Conservation (phyloP, 2,888 invertebrate genomes). For the Aphelenchoides bicaudatus region DNA sequence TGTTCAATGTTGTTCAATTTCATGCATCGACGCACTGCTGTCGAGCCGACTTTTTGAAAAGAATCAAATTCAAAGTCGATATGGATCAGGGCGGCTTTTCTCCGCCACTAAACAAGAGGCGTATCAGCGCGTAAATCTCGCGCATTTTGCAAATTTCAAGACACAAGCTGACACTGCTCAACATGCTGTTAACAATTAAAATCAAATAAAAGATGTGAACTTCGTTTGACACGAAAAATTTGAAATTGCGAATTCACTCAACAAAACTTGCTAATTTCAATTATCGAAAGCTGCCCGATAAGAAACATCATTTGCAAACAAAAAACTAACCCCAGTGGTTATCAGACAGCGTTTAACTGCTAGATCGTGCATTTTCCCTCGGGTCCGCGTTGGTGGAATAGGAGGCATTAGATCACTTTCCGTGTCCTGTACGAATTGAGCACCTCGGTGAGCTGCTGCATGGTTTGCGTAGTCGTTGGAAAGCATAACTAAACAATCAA, state of each 20-base stretch:
- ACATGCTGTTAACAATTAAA: too few relatives aligned
- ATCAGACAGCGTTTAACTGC: conserved; percentile 57
- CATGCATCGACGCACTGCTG: too few relatives aligned
- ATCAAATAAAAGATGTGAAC: too few relatives aligned
- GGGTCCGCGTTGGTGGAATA: conserved; percentile 26
- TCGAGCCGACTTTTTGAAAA: too few relatives aligned
- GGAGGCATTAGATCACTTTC: conserved; percentile 16
- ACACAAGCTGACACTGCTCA: conserved; percentile 13
- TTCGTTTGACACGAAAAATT: background rate
- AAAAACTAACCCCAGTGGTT: conserved; percentile 53
- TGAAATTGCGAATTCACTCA: background rate
- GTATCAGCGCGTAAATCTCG: too few relatives aligned
- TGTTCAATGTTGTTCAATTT: too few relatives aligned
- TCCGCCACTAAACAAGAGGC: too few relatives aligned
- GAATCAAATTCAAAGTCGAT: too few relatives aligned
- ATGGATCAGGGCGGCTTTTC: too few relatives aligned
- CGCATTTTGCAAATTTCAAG: background rate
- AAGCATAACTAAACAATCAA: background rate
- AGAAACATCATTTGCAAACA: background rate
- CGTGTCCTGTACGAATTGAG: background rate
- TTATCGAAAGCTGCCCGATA: too few relatives aligned
- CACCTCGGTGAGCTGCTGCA: background rate
- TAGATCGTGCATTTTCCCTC: conserved; percentile 60
- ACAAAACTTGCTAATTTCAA: background rate
- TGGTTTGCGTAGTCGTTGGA: background rate